Evolutionary conservation across 2,888 invertebrate species (phyloP).

Genomic region (Drosophila lutescens): DNA sequence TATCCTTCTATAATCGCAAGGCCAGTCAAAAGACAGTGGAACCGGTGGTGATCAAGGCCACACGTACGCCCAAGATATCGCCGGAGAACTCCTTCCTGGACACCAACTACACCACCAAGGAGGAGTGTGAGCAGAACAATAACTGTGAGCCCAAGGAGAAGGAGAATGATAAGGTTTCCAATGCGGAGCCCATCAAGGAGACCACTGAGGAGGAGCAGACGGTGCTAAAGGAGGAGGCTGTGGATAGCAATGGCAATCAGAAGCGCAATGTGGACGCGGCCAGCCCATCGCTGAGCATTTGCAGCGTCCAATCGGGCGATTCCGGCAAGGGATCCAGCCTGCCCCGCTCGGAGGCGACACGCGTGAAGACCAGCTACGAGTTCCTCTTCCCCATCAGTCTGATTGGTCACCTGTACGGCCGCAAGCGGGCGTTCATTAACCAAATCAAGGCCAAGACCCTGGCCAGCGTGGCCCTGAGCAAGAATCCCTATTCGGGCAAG

Average conservation of each 20-base stretch:
- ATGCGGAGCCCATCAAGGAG: constrained; percentile 1
- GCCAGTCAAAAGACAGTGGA: constrained; percentile 73
- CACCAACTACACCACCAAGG: constrained; percentile 80
- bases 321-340: constrained; percentile 84
- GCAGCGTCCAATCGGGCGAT: constrained; percentile 83
- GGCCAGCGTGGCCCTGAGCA: constrained; percentile 90
- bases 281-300: constrained; percentile 88
- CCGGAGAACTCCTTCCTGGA: constrained; percentile 84
- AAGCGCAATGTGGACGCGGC: constrained; percentile 83
- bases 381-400: constrained; percentile 90
- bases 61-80: constrained; percentile 83
- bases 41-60: constrained; percentile 83
- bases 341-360: constrained; percentile 81
- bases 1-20: constrained; percentile 75
- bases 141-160: constrained; percentile 59
- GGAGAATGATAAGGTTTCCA: not conserved
- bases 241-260: constrained; percentile 56
- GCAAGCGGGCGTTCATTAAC: constrained; percentile 92
- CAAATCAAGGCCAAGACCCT: constrained; percentile 91
- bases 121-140: constrained; percentile 72
- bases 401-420: constrained; percentile 95
- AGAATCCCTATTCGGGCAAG: constrained; percentile 90
- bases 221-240: constrained; percentile 37
- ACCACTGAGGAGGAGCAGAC: constrained; percentile 8
- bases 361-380: constrained; percentile 84